phyloP scores from a whole-genome alignment of 1,140 invertebrate genomes.

The Drosophila sechellia region DNA sequence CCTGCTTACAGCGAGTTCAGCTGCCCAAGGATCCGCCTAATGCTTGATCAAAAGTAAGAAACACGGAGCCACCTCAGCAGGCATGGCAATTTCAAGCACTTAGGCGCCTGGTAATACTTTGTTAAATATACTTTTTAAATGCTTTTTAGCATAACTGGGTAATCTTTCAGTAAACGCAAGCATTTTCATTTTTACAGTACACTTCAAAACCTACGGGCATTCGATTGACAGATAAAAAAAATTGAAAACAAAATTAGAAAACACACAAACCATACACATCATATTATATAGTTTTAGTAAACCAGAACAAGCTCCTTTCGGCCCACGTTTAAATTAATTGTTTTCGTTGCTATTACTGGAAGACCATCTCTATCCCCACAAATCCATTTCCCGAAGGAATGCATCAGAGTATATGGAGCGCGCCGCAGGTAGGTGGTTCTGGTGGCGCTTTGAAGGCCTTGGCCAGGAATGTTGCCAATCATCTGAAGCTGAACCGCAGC shows the following conservation, averaged over 20 bases:
- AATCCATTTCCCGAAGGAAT: not conserved
- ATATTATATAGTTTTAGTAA: no score
- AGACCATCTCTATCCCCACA: not conserved
- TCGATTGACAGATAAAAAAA: not conserved
- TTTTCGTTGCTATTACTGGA: not conserved
- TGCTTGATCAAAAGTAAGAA: not conserved
- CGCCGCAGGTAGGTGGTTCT: constrained; percentile 47
- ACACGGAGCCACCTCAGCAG: not conserved
- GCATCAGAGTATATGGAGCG: constrained; percentile 54
- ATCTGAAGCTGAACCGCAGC: constrained; percentile 37
- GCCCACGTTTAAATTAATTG: constrained; percentile 18
- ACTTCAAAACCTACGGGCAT: constrained; percentile 12
- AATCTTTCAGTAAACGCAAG: constrained; percentile 8
- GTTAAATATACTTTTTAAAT: not conserved
- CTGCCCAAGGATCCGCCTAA: constrained; percentile 12
- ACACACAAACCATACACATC: not conserved
- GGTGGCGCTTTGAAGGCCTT: constrained; percentile 61
- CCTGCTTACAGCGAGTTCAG: constrained; percentile 25
- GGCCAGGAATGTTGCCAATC: constrained; percentile 62
- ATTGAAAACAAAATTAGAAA: constrained; percentile 12
- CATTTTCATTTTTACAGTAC: constrained; percentile 27
- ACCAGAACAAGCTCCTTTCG: not conserved
- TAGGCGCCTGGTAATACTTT: not conserved
- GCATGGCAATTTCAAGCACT: not conserved
- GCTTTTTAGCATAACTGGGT: constrained; percentile 3